A percentile compares a stretch with the other conserved stretches of the same genome.
phyloP scores from a whole-genome alignment of 1,140 invertebrate genomes.

The Macrobrachium nipponense region DNA sequence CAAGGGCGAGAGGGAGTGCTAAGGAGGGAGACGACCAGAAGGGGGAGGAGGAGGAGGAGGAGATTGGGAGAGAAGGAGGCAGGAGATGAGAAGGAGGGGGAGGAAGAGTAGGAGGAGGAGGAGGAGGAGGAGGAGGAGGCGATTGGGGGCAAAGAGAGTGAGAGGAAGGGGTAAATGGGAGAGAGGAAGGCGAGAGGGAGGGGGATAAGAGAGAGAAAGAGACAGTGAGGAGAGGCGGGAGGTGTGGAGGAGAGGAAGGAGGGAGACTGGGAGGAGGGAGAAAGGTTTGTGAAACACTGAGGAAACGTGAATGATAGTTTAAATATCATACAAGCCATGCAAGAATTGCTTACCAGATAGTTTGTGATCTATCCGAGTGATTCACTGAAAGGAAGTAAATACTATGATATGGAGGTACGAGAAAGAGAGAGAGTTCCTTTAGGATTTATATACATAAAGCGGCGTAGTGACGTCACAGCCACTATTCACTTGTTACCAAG shows the following conservation, averaged over 20 bases:
- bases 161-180: background rate
- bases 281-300: background rate
- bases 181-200: background rate
- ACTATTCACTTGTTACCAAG: no score
- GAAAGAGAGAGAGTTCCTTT: no score
- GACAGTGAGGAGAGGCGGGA: background rate
- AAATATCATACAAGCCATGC: background rate
- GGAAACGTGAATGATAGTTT: background rate
- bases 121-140: background rate
- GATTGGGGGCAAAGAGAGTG: background rate
- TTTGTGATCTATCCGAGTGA: no score
- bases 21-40: background rate
- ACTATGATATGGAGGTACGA: no score
- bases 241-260: background rate
- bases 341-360: no score
- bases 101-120: background rate
- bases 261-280: background rate
- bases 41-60: conserved; percentile 4
- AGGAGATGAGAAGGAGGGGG: background rate
- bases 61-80: background rate
- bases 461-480: no score
- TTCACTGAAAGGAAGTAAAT: no score
- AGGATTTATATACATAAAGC: no score
- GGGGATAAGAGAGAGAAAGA: background rate
- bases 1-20: conserved; percentile 18